phyloP scores from a whole-genome alignment of 2,888 invertebrate species.

The Homarus gammarus region DNA sequence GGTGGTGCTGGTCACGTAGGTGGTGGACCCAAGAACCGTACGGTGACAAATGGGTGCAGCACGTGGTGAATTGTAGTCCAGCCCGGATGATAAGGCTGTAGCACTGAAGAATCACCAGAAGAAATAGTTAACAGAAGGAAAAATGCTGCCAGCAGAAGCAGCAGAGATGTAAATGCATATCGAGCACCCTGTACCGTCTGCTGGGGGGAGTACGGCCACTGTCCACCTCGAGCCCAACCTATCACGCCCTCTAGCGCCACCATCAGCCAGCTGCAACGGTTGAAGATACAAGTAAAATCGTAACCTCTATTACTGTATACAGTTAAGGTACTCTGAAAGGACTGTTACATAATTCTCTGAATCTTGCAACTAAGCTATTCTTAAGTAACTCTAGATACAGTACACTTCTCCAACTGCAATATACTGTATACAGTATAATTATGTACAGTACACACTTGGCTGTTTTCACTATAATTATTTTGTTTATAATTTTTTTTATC shows the following conservation, averaged over 20 bases:
- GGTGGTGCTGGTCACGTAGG: conserved; percentile 9
- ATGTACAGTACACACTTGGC: too few relatives aligned
- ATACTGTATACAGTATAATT: too few relatives aligned
- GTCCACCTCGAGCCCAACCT: conserved; percentile 8
- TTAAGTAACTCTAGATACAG: too few relatives aligned
- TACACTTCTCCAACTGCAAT: too few relatives aligned
- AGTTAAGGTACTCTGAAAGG: too few relatives aligned
- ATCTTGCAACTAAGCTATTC: too few relatives aligned
- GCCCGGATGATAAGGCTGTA: conserved; percentile 31
- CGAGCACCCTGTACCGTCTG: conserved; percentile 32
- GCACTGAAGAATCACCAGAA: conserved; percentile 8
- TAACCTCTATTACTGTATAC: too few relatives aligned
- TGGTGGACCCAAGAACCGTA: conserved; percentile 15
- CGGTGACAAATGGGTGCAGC: conserved; percentile 39
- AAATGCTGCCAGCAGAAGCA: conserved; percentile 38
- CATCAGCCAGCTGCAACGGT: conserved; percentile 39
- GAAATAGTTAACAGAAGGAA: conserved; percentile 40
- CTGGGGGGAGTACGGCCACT: conserved; percentile 48
- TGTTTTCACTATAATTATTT: too few relatives aligned
- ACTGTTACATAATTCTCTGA: too few relatives aligned
- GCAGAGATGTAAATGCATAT: conserved; percentile 45
- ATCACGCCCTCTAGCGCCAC: conserved; percentile 9
- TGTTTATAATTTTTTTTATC: too few relatives aligned
- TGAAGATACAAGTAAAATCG: too few relatives aligned
- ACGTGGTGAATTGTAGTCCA: conserved; percentile 39